These are phyloP conservation scores for Apis dorsata DNA, from an alignment of 1,140 invertebrate genomes.

Conservation along the genomic window DNA sequence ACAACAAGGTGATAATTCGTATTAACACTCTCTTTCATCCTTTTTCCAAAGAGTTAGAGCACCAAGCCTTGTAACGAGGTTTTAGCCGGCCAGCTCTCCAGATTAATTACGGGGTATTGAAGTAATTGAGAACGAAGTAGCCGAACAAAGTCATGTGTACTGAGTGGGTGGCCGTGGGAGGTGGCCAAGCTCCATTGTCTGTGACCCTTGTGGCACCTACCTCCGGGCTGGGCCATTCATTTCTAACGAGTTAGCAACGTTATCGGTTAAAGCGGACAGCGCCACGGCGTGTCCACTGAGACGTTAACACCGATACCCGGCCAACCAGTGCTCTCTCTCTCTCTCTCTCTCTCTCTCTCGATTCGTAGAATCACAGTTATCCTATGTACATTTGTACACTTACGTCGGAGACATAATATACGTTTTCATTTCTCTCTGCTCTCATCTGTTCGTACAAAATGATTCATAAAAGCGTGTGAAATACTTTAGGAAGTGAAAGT, in stretches of 20 bases:
- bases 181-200: slow-evolving; percentile 45
- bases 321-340: slow-evolving; percentile 31
- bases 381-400: background rate
- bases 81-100: slow-evolving; percentile 49
- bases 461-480: too few species aligned
- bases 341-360: background rate
- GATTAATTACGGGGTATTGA: slow-evolving; percentile 64
- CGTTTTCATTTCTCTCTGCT: too few species aligned
- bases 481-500: too few species aligned
- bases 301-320: slow-evolving; percentile 74
- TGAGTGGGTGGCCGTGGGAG: background rate
- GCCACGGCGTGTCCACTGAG: slow-evolving; percentile 68
- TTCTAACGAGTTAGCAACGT: slow-evolving; percentile 74
- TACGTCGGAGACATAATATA: background rate
- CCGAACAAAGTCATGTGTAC: slow-evolving; percentile 42
- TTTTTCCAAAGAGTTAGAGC: background rate
- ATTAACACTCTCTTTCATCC: background rate
- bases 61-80: slow-evolving; percentile 37
- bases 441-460: too few species aligned
- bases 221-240: slow-evolving; percentile 57
- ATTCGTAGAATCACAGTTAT: slow-evolving; percentile 31
- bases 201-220: slow-evolving; percentile 35
- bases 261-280: slow-evolving; percentile 68
- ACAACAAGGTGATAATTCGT: background rate
- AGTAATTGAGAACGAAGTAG: slow-evolving; percentile 60